Percentiles rank a stretch among this genome's conserved stretches.
Conservation (phyloP, 2,888 invertebrate species). For the Scrobipalpa costella region DNA sequence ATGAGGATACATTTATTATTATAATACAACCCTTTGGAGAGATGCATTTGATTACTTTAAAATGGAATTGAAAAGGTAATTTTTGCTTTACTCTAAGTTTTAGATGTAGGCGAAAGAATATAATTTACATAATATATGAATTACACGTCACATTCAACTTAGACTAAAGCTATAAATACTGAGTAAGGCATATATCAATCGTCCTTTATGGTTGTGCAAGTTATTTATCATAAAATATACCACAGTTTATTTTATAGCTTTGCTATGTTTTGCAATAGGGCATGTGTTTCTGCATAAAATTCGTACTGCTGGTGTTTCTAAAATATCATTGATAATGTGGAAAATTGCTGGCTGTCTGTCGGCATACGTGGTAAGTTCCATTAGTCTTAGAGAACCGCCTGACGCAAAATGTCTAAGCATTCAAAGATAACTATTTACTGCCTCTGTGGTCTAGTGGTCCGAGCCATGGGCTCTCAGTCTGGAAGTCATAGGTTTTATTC, state of each 20-base stretch:
- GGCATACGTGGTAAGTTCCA: conserved; percentile 31
- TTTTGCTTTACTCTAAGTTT: neutral
- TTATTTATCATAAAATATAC: conserved; percentile 27
- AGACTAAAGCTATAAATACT: neutral
- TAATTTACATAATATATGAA: neutral
- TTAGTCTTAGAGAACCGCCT: conserved; percentile 14
- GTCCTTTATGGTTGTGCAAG: conserved; percentile 19
- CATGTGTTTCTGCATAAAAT: conserved; percentile 13
- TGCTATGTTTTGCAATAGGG: conserved; percentile 22
- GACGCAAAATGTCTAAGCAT: conserved; percentile 22
- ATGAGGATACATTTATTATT: too few relatives aligned
- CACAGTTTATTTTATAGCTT: conserved; percentile 22
- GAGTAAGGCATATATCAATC: neutral
- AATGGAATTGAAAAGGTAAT: too few relatives aligned
- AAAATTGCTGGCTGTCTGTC: conserved; percentile 32
- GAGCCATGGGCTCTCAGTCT: too few relatives aligned
- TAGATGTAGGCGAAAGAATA: neutral
- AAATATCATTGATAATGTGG: conserved; percentile 38
- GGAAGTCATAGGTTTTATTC: neutral
- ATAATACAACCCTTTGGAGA: neutral
- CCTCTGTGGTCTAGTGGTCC: too few relatives aligned
- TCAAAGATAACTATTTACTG: conserved; percentile 6
- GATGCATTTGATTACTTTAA: neutral
- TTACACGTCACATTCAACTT: neutral
- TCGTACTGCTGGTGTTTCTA: conserved; percentile 9